Conservation (phyloP, 2,113 vertebrate species). For the Pholis gunnellus region DNA sequence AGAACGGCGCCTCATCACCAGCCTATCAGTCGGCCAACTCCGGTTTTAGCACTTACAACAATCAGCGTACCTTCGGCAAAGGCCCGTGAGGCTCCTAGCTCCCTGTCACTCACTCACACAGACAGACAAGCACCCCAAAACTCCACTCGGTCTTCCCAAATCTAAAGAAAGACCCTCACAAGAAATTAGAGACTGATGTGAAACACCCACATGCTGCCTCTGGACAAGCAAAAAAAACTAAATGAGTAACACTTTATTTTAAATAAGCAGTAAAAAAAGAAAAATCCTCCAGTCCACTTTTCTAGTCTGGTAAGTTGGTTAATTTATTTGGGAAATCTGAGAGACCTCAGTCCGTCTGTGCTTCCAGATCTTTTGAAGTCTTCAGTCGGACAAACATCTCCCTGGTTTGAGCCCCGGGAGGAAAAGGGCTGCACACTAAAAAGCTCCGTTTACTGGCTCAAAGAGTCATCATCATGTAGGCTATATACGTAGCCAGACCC, state of each 20-base stretch:
- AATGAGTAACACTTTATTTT: too few relatives aligned
- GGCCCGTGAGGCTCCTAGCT: conserved; percentile 37
- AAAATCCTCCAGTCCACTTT: conserved; percentile 7
- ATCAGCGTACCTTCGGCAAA: conserved; percentile 44
- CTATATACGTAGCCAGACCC: too few relatives aligned
- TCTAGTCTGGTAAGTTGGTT: conserved; percentile 11
- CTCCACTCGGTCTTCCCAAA: conserved; percentile 33
- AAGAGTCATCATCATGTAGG: too few relatives aligned
- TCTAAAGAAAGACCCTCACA: conserved; percentile 13
- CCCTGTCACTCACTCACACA: conserved; percentile 1
- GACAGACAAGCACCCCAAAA: neutral
- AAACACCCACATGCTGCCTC: conserved; percentile 34
- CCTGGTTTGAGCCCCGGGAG: conserved; percentile 34
- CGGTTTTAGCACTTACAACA: conserved; percentile 21
- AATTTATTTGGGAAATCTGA: conserved; percentile 2
- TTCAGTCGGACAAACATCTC: conserved; percentile 33
- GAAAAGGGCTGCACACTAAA: conserved; percentile 62
- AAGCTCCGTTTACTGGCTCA: conserved; percentile 16
- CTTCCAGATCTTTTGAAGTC: conserved; percentile 19
- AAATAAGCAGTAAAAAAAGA: too few relatives aligned
- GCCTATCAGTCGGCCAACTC: conserved; percentile 30
- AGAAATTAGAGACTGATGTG: conserved; percentile 20
- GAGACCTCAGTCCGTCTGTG: conserved; percentile 25
- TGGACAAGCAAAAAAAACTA: conserved; percentile 1
- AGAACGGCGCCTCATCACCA: neutral